Conservation (phyloP, 1,140 invertebrate species). For the Pachyrhynchus sulphureomaculatus region DNA sequence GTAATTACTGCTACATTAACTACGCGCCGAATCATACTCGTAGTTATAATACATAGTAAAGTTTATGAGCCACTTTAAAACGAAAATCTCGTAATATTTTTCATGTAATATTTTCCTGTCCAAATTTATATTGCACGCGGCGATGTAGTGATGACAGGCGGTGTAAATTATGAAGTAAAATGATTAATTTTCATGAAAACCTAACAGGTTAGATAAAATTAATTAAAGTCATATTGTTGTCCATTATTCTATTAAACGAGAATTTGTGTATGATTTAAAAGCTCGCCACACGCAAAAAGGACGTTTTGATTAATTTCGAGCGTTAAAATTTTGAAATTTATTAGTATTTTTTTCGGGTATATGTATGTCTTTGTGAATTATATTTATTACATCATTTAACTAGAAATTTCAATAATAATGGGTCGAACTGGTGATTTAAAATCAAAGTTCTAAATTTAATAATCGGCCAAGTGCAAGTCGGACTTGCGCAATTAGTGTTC, state of each 20-base stretch:
- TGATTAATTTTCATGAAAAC: conserved; percentile 7
- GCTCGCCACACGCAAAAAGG: conserved; percentile 8
- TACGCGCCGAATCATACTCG: too few relatives aligned
- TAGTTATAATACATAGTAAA: too few relatives aligned
- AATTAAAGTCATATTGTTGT: conserved; percentile 22
- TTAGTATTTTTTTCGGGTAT: background rate
- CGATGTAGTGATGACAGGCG: background rate
- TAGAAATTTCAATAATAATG: too few relatives aligned
- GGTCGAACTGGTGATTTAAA: too few relatives aligned
- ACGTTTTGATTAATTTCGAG: conserved; percentile 11
- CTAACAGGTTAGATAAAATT: conserved; percentile 22
- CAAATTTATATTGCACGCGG: background rate
- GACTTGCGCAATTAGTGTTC: too few relatives aligned
- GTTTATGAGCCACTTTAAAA: too few relatives aligned
- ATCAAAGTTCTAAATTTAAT: too few relatives aligned
- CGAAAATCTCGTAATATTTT: too few relatives aligned
- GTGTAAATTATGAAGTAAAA: background rate
- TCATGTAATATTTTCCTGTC: too few relatives aligned
- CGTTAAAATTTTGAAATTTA: conserved; percentile 2
- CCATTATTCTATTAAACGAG: conserved; percentile 17
- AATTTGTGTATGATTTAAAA: conserved; percentile 19
- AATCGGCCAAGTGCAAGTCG: too few relatives aligned
- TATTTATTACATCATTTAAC: too few relatives aligned
- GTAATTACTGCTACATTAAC: too few relatives aligned
- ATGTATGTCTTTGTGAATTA: background rate